A percentile compares a stretch with the other conserved stretches of the same genome.
These are phyloP conservation scores for Muricea muricata DNA, from an alignment of 92 coral and sea anemone genomes.

Conservation along the genomic window DNA sequence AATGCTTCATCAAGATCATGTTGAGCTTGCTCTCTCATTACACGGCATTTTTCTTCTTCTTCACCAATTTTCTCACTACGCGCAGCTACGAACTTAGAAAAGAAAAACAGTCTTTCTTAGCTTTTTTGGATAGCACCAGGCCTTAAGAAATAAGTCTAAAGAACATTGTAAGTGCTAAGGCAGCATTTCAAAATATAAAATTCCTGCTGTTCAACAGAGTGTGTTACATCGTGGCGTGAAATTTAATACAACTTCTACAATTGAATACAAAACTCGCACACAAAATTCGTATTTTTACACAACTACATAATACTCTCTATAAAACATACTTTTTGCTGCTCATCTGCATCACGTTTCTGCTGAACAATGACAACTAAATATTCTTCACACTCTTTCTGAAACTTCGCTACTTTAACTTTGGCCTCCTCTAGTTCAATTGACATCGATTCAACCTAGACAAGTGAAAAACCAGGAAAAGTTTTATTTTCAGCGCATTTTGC, in stretches of 20 bases:
- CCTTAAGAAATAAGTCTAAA: too few relatives aligned
- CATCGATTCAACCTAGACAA: slow-evolving; percentile 90
- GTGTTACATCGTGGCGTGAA: too few relatives aligned
- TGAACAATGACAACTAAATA: slow-evolving; percentile 95
- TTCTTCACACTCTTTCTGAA: slow-evolving; percentile 99
- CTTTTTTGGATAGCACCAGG: neutral
- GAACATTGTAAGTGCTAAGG: too few relatives aligned
- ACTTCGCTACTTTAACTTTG: slow-evolving; percentile 93
- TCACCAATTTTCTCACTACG: slow-evolving; percentile 97
- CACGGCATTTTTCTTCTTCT: slow-evolving; percentile 96
- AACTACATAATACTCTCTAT: neutral
- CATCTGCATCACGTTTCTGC: slow-evolving; percentile 99
- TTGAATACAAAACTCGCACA: too few relatives aligned
- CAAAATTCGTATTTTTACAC: too few relatives aligned
- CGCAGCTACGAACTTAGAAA: slow-evolving; percentile 85
- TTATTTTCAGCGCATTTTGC: too few relatives aligned
- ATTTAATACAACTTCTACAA: too few relatives aligned
- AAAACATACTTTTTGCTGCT: slow-evolving; percentile 86
- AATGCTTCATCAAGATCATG: slow-evolving; percentile 96
- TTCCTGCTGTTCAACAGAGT: too few relatives aligned
- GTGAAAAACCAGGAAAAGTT: neutral
- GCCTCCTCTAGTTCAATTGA: slow-evolving; percentile 98
- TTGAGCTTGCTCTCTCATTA: slow-evolving; percentile 98
- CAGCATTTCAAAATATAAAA: too few relatives aligned
- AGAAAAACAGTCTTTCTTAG: neutral